These are phyloP conservation scores for Ennomos quercinarius DNA, from an alignment of 2,888 invertebrate genomes.

Conservation along the genomic window DNA sequence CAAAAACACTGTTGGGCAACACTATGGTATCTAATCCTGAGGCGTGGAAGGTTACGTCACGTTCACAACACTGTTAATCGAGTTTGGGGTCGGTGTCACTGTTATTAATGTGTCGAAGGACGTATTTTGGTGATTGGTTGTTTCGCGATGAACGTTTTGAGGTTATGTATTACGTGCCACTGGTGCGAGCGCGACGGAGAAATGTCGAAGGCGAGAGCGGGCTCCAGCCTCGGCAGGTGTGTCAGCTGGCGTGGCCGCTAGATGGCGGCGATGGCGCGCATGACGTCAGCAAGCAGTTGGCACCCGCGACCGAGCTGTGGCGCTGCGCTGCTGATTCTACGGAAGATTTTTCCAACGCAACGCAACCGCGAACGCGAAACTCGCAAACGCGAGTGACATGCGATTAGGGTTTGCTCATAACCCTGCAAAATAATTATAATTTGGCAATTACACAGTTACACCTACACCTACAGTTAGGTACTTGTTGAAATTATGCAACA, in stretches of 20 bases:
- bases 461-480: too few species aligned
- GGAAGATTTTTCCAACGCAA: constrained; percentile 83
- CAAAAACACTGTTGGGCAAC: constrained; percentile 68
- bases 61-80: constrained; percentile 57
- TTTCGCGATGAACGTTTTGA: constrained; percentile 74
- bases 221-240: constrained; percentile 67
- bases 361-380: too few species aligned
- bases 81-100: constrained; percentile 62
- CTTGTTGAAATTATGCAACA: too few species aligned
- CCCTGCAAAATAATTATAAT: too few species aligned
- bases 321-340: constrained; percentile 81
- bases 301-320: constrained; percentile 79
- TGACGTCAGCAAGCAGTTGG: constrained; percentile 69
- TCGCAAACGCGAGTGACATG: constrained; percentile 69
- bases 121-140: constrained; percentile 74
- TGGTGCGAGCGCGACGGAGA: constrained; percentile 81
- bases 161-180: constrained; percentile 83
- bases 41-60: constrained; percentile 57
- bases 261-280: constrained; percentile 71
- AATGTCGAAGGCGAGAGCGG: constrained; percentile 62
- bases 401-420: constrained; percentile 65
- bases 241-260: constrained; percentile 56
- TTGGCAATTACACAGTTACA: too few species aligned
- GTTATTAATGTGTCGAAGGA: constrained; percentile 60
- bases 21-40: constrained; percentile 59